Evolutionary conservation across 2,113 vertebrate genomes (phyloP), one percentile per base, ranked within the genome.

Genomic region (Gambusia affinis): DNA sequence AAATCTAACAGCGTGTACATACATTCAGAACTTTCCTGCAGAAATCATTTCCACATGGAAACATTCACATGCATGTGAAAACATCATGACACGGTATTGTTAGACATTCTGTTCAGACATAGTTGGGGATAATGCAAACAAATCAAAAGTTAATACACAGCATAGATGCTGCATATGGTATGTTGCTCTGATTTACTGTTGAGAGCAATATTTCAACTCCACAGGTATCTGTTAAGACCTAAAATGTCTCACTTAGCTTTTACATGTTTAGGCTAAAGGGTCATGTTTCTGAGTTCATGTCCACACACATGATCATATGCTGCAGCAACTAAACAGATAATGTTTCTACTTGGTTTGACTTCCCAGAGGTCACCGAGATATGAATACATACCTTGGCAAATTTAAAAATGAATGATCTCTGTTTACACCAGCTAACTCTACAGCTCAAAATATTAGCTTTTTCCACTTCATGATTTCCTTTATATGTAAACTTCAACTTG

Each of bases 291-390:
- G 7, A 57, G 51, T n/a, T 57, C 51, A 57, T 47, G 14, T 57
- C 7, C 51, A 24, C 51, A 24, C 8, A n/a, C 51, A 57, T 57
- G 51, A 57, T 57, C 51, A 24, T n/a, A 57, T 60, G 76, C 44
- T 60, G 3, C 4, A 47, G 60, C 1, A 57, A 10, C 51, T 19
- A 57, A 57, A 27, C 78, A 75, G 60, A 76, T 75, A 29, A 83
- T 72, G 63, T 85, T 73, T 81, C 70, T 68, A 22, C 27, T 12
- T 12, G 1, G 60, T 54, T 63, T 17, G 27, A 67, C 47, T 73
- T 80, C 60, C 79, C 22, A 70, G 35, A 73, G 28, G 35, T 42
- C 27, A 30, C 33, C 1, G 1, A 22, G 29, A 24, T 51, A 42
- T 70, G 14, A 33, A 80, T n/a, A 64, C 24, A 67, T 24, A 24